Evolutionary conservation across 2,888 invertebrate species (phyloP), one percentile per base, ranked within the genome.

Genomic region (Mythimna pallens): DNA sequence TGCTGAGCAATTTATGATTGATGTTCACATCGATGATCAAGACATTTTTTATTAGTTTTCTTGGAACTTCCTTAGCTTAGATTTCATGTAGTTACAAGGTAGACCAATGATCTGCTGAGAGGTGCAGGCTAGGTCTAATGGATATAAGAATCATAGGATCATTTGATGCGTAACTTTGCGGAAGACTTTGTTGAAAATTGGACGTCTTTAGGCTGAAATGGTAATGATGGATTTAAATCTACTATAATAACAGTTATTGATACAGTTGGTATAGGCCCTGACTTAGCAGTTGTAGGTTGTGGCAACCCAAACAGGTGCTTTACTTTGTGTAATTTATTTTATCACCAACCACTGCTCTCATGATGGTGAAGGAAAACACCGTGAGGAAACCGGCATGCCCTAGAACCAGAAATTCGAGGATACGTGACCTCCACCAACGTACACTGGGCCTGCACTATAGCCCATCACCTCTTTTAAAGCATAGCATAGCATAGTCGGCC

Each of bases 1-100:
- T 80, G 67, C 54, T 62, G 50, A 57, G 50, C 54, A 22, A 66
- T 73, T 71, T 71, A 59, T 65, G 69, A 82, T 70, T 62, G 64
- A 75, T 70, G 68, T 74, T 81, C 65, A 52, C 68, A 70, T 71
- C 68, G 55, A 61, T 50, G 40, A 65, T 59, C 54, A 65, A 55
- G 22, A 61, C 65, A 65, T 70, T 72, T 66, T 30, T 14, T 3
- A 55, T 12, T 12, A 9, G 20, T 50, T 68, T 72, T 12, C n/a
- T 70, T 68, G 52, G 2, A 43, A 36, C 30, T 59, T 72, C 9
- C 5, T 52, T 20, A 25, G 3, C 0, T 50, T 62, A 8, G 14
- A 10, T n/a, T 14, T 40, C 40, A 1, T 34, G 54, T 12, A 43
- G 7, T n/a, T 9, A 8, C 34, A n/a, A 30, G 30, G 22, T 54